Base-by-base conservation (phyloP, 2,113 vertebrate genomes). In the Pavo muticus region DNA sequence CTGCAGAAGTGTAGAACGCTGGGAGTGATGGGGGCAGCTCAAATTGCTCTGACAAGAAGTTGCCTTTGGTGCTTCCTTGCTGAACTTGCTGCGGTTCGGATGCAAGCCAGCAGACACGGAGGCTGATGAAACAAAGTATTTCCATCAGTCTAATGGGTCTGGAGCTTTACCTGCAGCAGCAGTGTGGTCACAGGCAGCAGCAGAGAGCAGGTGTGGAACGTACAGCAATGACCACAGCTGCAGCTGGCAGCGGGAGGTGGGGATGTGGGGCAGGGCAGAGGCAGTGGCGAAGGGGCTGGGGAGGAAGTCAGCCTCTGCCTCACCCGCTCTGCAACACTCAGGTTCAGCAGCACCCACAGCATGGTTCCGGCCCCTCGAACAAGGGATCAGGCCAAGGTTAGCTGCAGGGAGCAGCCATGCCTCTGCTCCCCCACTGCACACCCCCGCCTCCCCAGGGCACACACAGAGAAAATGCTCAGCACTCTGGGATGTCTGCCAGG, bases 401-500 rank as follows among this genome's bases (percentile, higher is more conserved):
- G 65, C 29, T 68, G 83, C 68, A 61, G 64, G 50, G 60, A 92
- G 84, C 52, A 84, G 84, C 11, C 7, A 52, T 57, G 44, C 89
- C 16, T n/a, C 76, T 9, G 16, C 48, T 78, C 81, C 82, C 70
- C 71, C 72, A 87, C 52, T 29, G 44, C 37, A 2, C 6, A 57
- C 70, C 1, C 1, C 71, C 57, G 29, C 39, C 68, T 70, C 39
- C 95, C 67, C 90, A 80, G 40, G 87, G 54, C 59, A 19, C 70
- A 84, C 29, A 9, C 68, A 47, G 35, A 80, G 91, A 45, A 39
- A 87, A 59, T 18, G 54, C 60, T 6, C 20, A 82, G 86, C 3
- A 3, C 61, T 69, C 88, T 14, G 69, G 94, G 96, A 90, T 14
- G n/a, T 7, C 87, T 93, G 93, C 88, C 95, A 96, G 90, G 88